Base-by-base conservation (phyloP, 2,888 invertebrate genomes). In the Melinaea marsaeus region DNA sequence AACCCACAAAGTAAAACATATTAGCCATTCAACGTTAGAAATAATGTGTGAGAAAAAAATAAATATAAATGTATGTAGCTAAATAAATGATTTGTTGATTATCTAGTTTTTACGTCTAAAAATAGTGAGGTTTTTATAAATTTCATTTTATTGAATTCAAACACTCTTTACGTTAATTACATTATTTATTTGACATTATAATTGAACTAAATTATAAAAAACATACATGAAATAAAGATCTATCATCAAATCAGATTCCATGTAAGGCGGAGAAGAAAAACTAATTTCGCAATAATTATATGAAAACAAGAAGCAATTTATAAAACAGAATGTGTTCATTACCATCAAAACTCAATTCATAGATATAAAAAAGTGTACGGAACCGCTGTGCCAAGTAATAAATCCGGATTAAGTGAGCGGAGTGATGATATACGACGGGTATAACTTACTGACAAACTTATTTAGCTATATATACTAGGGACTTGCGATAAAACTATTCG, bases 391-490 rank as follows among this genome's bases (percentile, higher is more conserved):
- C 55, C 59, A 42, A 48, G 61, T 61, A 63, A 66, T 63, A 63
- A 63, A 63, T 63, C 60, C 55, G 60, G 63, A 63, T 63, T 60
- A 63, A 63, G 57, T 63, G 34, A 55, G 57, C 63, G 54, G 35
- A 33, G 57, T 54, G 57, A 60, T 63, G 63, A 63, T 57, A 58
- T 61, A 64, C 37, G 61, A 63, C 57, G 57, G 57, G 55, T 58
- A 61, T 58, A 64, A 58, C 55, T 64, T 64, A 61, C 64, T 57
- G 57, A 58, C 60, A 48, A 61, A 64, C 60, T 64, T 64, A 42
- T 13, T 51, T 37, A 13, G 57, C 32, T 51, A 32, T 32, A n/a
- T n/a, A 51, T 7, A 51, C 51, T 51, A 3, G 51, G 51, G 9
- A 51, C 51, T 32, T 32, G 32, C 2, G 9, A 11, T 32, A 51